These are phyloP conservation scores for Solenodon paradoxus DNA, from an alignment of 2,113 vertebrate species.

Conservation along the genomic window DNA sequence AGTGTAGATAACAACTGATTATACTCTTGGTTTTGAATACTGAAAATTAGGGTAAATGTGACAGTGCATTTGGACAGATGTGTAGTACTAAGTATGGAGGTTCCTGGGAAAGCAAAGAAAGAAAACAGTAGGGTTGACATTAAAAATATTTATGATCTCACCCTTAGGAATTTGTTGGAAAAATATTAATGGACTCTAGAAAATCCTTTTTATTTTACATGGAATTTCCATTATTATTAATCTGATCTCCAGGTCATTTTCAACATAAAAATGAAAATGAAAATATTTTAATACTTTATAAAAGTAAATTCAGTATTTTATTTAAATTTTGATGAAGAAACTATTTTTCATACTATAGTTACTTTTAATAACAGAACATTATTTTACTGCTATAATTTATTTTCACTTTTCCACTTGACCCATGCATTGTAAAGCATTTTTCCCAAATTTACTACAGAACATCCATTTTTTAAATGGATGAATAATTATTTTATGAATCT, in stretches of 20 bases:
- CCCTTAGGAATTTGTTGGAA: background rate
- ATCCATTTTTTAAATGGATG: too few species aligned
- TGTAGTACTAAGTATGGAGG: background rate
- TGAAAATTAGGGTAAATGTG: background rate
- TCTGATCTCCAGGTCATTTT: background rate
- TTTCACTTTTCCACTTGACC: too few species aligned
- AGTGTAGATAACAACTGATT: background rate
- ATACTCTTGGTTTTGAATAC: too few species aligned
- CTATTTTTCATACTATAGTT: background rate
- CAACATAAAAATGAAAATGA: too few species aligned
- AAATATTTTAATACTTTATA: background rate
- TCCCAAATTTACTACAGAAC: too few species aligned
- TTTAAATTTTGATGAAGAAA: background rate
- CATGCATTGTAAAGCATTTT: too few species aligned
- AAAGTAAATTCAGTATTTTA: background rate
- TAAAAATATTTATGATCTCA: background rate
- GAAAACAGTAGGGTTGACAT: background rate
- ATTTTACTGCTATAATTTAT: too few species aligned
- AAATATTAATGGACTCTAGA: background rate
- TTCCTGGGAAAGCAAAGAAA: background rate
- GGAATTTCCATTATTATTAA: background rate
- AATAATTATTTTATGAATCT: background rate
- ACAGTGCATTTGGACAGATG: background rate
- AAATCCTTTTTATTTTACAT: background rate
- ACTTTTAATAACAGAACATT: background rate